Percentiles rank a stretch among this genome's conserved stretches.
Conservation (phyloP, 1,140 invertebrate species). For the Dendroctonus ponderosae region DNA sequence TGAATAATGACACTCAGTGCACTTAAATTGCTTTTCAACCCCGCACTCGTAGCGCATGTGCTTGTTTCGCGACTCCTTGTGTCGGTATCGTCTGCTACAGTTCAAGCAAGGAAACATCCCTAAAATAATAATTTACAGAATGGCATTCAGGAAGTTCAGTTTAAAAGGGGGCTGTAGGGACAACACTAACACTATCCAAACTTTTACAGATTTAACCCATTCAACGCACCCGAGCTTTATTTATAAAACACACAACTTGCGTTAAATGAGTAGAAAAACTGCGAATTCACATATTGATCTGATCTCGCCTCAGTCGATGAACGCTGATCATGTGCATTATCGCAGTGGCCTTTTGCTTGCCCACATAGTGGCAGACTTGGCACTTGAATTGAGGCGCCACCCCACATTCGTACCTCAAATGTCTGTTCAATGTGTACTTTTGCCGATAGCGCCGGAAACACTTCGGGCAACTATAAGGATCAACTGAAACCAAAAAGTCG, state of each 20-base stretch:
- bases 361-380: slow-evolving; percentile 52
- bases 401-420: slow-evolving; percentile 57
- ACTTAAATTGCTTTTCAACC: slow-evolving; percentile 48
- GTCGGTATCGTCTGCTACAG: slow-evolving; percentile 15
- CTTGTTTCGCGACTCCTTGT: slow-evolving; percentile 51
- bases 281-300: slow-evolving; percentile 15
- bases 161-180: background rate
- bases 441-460: slow-evolving; percentile 24
- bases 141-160: background rate
- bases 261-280: background rate
- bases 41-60: slow-evolving; percentile 58
- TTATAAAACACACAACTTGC: background rate
- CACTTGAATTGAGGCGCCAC: slow-evolving; percentile 48
- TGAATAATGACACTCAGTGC: slow-evolving; percentile 13
- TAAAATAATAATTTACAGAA: slow-evolving; percentile 1
- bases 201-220: background rate
- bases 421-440: slow-evolving; percentile 52
- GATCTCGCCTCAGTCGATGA: slow-evolving; percentile 24
- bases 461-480: slow-evolving; percentile 12
- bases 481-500: background rate
- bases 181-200: background rate
- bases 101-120: slow-evolving; percentile 14
- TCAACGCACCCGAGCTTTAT: background rate
- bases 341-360: slow-evolving; percentile 44
- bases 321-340: slow-evolving; percentile 42